A percentile compares a stretch with the other conserved stretches of the same genome.
phyloP scores from a whole-genome alignment of 2,113 vertebrate genomes.

The Gobius niger region DNA sequence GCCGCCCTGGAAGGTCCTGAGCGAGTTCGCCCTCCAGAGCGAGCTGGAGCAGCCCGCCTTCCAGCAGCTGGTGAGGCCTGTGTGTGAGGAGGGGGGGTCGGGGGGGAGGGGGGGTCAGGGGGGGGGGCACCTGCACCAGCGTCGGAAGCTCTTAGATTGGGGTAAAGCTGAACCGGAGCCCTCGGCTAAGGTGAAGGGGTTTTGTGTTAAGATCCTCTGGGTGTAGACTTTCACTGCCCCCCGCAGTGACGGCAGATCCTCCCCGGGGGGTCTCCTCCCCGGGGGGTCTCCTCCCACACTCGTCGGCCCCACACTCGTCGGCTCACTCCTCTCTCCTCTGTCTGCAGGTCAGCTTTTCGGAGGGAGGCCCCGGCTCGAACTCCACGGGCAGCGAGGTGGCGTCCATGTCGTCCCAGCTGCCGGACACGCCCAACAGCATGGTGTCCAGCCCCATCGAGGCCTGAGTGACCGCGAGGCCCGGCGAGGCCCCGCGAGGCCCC shows the following conservation, averaged over 20 bases:
- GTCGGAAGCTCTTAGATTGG: too few relatives aligned
- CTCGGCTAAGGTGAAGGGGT: too few relatives aligned
- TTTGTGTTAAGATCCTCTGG: too few relatives aligned
- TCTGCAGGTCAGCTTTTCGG: slow-evolving; percentile 92
- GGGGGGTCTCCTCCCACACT: not conserved
- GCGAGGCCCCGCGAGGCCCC: not conserved
- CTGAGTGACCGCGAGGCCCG: slow-evolving; percentile 72
- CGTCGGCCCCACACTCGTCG: not conserved
- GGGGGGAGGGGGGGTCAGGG: too few relatives aligned
- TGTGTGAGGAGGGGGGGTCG: too few relatives aligned
- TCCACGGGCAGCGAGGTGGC: slow-evolving; percentile 98
- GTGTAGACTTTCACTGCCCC: not conserved
- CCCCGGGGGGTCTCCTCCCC: not conserved
- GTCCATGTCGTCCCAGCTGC: slow-evolving; percentile 98
- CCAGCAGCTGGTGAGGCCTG: slow-evolving; percentile 92
- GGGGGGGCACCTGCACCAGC: too few relatives aligned
- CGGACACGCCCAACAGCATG: slow-evolving; percentile 99
- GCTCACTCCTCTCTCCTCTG: slow-evolving; percentile 18
- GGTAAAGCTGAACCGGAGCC: too few relatives aligned
- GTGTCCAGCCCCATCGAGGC: slow-evolving; percentile 98
- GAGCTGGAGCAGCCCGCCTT: slow-evolving; percentile 99
- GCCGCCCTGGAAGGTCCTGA: slow-evolving; percentile 98
- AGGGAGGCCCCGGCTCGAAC: slow-evolving; percentile 96
- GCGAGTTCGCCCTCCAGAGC: slow-evolving; percentile 98
- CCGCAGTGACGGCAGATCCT: not conserved